These are phyloP conservation scores for Isurus oxyrinchus DNA, from an alignment of 2,113 vertebrate genomes.

Conservation along the genomic window DNA sequence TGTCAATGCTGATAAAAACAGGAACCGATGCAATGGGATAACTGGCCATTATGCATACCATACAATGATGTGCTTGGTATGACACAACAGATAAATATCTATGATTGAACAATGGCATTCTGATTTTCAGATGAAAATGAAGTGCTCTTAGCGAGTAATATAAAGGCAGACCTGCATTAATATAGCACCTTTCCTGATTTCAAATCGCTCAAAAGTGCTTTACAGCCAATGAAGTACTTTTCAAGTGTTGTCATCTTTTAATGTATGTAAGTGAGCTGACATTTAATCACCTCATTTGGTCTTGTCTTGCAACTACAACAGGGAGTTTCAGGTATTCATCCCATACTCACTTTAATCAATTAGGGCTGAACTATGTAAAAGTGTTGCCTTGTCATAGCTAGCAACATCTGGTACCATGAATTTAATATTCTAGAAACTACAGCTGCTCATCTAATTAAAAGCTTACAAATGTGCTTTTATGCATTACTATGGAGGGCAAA, in stretches of 20 bases:
- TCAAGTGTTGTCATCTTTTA: neutral
- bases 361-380: neutral
- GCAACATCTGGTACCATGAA: slow-evolving; percentile 1
- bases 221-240: neutral
- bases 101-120: neutral
- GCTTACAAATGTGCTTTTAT: neutral
- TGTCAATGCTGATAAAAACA: neutral
- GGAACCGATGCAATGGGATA: neutral
- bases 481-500: neutral
- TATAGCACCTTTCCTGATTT: neutral
- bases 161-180: neutral
- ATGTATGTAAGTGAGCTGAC: neutral
- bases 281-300: neutral
- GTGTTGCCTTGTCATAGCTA: neutral
- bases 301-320: neutral
- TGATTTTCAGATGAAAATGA: neutral
- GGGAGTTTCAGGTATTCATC: neutral
- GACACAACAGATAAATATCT: neutral
- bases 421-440: slow-evolving; percentile 3
- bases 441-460: slow-evolving; percentile 16
- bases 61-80: neutral
- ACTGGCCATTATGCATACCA: neutral
- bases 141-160: neutral
- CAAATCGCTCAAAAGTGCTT: neutral
- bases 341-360: neutral